Percentiles rank a stretch among this genome's conserved stretches.
Evolutionary conservation across 2,797 vertebrate genomes (phyloP).

Genomic region (Urophycis tenuis): DNA sequence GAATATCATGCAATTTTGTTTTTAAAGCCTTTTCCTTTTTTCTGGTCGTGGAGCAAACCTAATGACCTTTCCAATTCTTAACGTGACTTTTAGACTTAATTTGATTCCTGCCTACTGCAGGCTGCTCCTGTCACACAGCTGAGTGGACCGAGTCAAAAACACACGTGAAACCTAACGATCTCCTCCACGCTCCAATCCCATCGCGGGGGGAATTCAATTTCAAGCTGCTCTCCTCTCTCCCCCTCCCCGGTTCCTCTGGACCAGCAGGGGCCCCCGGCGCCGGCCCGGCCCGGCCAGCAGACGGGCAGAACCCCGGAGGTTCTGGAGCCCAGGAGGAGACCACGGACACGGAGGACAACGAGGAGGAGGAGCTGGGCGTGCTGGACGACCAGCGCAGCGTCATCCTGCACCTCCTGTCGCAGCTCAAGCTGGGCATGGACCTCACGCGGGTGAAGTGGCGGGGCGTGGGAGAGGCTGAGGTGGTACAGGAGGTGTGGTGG

Average conservation of each 20-base stretch:
- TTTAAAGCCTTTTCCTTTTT: background rate
- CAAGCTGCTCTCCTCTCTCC: background rate
- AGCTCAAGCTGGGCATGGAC: constrained; percentile 97
- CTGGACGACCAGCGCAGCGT: constrained; percentile 91
- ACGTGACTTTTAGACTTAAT: background rate
- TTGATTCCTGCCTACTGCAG: background rate
- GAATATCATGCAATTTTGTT: background rate
- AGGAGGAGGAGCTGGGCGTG: constrained; percentile 85
- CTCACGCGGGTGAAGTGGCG: constrained; percentile 79
- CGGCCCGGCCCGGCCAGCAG: constrained; percentile 55
- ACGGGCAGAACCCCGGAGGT: constrained; percentile 56
- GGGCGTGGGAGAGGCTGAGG: too few species aligned
- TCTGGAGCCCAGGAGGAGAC: constrained; percentile 75
- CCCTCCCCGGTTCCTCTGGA: too few species aligned
- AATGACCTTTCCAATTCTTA: background rate
- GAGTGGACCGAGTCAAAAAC: background rate
- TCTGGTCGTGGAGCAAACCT: background rate
- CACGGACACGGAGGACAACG: constrained; percentile 86
- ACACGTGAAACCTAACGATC: background rate
- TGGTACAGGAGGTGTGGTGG: background rate
- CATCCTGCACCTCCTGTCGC: constrained; percentile 94
- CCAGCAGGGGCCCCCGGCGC: constrained; percentile 16
- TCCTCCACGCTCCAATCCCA: background rate
- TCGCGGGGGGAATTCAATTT: background rate
- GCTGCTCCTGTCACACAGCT: background rate